Evolutionary conservation across 2,797 vertebrate genomes (phyloP).

Genomic region (Chrosomus eos): DNA sequence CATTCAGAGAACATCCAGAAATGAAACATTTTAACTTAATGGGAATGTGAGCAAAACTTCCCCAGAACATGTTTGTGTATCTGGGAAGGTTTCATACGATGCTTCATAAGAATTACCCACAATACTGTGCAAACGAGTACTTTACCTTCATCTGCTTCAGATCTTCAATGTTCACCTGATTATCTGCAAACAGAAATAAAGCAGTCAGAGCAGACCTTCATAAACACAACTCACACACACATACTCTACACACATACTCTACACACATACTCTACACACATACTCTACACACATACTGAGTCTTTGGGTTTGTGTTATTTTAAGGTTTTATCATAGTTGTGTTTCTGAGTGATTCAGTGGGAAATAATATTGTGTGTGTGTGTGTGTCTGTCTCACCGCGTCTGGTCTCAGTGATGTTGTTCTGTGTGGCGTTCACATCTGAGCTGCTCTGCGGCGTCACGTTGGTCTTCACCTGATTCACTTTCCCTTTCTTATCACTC

Average conservation of each 20-base stretch:
- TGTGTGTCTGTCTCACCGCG: conserved; percentile 80
- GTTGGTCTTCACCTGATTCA: conserved; percentile 87
- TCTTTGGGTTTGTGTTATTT: neutral
- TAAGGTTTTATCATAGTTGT: neutral
- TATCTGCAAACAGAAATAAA: too few relatives aligned
- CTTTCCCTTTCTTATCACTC: conserved; percentile 94
- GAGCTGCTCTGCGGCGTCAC: conserved; percentile 93
- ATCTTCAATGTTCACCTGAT: conserved; percentile 96
- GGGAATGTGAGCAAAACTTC: too few relatives aligned
- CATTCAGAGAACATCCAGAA: too few relatives aligned
- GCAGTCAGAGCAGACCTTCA: too few relatives aligned
- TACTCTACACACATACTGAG: neutral
- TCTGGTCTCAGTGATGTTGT: conserved; percentile 82
- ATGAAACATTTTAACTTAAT: too few relatives aligned
- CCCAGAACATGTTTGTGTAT: too few relatives aligned
- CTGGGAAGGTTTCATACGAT: neutral
- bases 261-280: neutral
- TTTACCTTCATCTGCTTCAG: conserved; percentile 98
- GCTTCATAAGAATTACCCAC: neutral
- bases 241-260: neutral
- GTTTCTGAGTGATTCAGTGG: too few relatives aligned
- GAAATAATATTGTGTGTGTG: too few relatives aligned
- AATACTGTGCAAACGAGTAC: neutral
- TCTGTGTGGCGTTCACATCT: conserved; percentile 82
- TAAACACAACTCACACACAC: too few relatives aligned